Conservation (phyloP, 2,888 invertebrate species). For the Eupeodes latifasciatus region DNA sequence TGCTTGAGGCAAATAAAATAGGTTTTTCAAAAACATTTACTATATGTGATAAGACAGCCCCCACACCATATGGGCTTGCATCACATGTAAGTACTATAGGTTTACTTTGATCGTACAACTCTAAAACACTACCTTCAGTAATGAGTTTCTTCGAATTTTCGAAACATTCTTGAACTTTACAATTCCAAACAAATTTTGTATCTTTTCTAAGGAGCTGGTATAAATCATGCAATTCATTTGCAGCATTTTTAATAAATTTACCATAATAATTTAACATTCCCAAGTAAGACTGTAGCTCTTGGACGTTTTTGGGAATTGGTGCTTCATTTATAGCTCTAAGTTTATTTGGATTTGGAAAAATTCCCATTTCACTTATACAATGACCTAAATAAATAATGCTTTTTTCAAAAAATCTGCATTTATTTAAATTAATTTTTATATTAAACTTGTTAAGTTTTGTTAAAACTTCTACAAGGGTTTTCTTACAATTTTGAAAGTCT, state of each 20-base stretch:
- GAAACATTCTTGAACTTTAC: neutral
- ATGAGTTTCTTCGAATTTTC: too few relatives aligned
- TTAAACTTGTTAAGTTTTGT: constrained; percentile 9
- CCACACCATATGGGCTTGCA: constrained; percentile 26
- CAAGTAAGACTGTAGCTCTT: constrained; percentile 34
- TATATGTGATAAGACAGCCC: constrained; percentile 26
- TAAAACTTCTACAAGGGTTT: neutral
- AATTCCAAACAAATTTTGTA: constrained; percentile 17
- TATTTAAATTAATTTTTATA: constrained; percentile 10
- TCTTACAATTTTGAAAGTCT: neutral
- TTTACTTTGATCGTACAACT: constrained; percentile 16
- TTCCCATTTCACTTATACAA: constrained; percentile 28
- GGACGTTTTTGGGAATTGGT: constrained; percentile 28
- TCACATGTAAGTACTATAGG: constrained; percentile 36
- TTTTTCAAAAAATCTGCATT: constrained; percentile 39
- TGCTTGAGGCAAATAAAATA: constrained; percentile 36
- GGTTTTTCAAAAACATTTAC: constrained; percentile 34
- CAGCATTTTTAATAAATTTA: constrained; percentile 21
- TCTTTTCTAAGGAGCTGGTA: constrained; percentile 25
- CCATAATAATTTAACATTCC: constrained; percentile 37
- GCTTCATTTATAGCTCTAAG: constrained; percentile 34
- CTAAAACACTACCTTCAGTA: neutral
- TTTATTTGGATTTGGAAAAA: constrained; percentile 47
- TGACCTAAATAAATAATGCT: constrained; percentile 39
- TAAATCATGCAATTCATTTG: constrained; percentile 18